phyloP scores from a whole-genome alignment of 2,797 vertebrate genomes.

The Coluber constrictor region DNA sequence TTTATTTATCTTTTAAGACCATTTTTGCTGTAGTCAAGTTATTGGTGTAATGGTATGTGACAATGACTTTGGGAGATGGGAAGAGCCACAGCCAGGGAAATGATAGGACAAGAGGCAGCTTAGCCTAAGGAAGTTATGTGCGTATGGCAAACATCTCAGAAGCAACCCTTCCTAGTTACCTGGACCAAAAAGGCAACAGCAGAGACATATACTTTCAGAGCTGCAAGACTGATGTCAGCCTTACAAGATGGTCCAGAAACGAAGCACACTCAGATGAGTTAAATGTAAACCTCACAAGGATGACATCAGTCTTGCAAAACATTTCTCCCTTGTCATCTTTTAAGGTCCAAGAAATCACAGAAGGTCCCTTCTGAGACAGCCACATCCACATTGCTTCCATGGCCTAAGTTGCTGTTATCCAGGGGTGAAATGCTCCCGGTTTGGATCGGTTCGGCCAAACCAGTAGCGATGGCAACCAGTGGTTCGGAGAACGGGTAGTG shows the following conservation, averaged over 20 bases:
- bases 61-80: background rate
- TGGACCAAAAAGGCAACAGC: background rate
- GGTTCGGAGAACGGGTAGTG: too few relatives aligned
- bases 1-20: slow-evolving; percentile 23
- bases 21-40: background rate
- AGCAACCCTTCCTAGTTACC: background rate
- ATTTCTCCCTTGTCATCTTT: background rate
- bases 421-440: too few relatives aligned
- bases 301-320: background rate
- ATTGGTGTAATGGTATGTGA: background rate
- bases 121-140: background rate
- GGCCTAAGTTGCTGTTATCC: background rate
- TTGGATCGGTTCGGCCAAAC: too few relatives aligned
- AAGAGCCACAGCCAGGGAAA: background rate
- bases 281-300: background rate
- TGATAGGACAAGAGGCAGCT: background rate
- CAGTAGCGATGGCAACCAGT: too few relatives aligned
- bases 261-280: background rate
- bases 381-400: background rate
- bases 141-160: background rate
- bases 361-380: background rate
- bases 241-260: background rate
- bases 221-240: background rate
- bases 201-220: background rate
- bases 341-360: background rate